Conservation (phyloP, 2,797 vertebrate species). For the Sitta carolinensis region DNA sequence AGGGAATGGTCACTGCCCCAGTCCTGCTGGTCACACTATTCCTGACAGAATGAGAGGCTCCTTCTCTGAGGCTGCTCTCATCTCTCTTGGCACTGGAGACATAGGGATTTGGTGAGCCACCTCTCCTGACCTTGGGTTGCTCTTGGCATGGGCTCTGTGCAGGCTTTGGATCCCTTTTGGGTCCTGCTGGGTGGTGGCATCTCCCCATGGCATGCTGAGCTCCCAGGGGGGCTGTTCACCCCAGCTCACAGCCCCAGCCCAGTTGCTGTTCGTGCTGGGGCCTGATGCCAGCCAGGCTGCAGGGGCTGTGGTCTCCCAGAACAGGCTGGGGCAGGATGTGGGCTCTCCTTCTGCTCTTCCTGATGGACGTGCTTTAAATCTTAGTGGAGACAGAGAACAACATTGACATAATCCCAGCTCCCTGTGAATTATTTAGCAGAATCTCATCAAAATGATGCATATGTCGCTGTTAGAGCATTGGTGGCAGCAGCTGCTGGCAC, state of each 20-base stretch:
- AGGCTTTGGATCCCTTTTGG: not conserved
- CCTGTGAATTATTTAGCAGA: constrained; percentile 72
- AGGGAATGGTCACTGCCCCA: not conserved
- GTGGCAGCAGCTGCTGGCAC: constrained; percentile 53
- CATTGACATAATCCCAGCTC: constrained; percentile 68
- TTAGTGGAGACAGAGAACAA: constrained; percentile 52
- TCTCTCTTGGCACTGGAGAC: not conserved
- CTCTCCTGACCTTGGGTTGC: not conserved
- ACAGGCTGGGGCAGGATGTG: not conserved
- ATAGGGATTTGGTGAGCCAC: not conserved
- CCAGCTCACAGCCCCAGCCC: not conserved
- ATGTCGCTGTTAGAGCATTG: constrained; percentile 56
- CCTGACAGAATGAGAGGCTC: not conserved
- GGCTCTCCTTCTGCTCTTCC: constrained; percentile 45
- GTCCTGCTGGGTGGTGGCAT: not conserved
- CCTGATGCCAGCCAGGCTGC: not conserved
- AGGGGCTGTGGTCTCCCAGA: not conserved
- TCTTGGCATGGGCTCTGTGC: not conserved
- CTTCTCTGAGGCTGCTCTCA: not conserved
- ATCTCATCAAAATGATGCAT: constrained; percentile 67
- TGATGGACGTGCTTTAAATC: constrained; percentile 62
- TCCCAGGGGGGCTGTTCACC: not conserved
- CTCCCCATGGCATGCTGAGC: accelerated
- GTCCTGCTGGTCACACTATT: not conserved
- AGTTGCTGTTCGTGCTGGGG: not conserved